Evolutionary conservation across 1,140 invertebrate species (phyloP), one percentile per base, ranked within the genome.

Genomic region (Meteorus sp.): DNA sequence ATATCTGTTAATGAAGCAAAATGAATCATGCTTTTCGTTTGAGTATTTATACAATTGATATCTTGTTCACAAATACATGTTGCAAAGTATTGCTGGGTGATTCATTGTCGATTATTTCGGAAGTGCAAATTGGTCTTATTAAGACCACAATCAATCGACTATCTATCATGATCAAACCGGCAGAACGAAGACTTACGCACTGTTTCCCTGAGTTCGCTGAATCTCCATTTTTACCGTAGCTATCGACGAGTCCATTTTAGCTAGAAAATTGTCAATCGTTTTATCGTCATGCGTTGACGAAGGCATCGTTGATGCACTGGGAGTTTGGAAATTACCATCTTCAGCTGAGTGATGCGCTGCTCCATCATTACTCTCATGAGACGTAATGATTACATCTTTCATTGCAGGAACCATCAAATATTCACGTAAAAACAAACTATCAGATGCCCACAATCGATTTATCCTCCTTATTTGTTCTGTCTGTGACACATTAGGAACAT

Each of bases 391-490:
- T 55, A 82, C 85, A 65, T 85, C 84, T 66, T 83, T 82, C 61
- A 85, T 82, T 58, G 90, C 84, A 44, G 92, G 92, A 68, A 95
- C 91, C 68, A 93, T 77, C 59, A 95, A 81, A 77, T 86, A 86
- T 74, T 92, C 89, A 63, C 90, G 82, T 70, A 94, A 83, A 82
- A 92, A 93, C 71, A 95, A 85, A 83, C 92, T 94, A 75, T 96
- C 93, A 35, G 89, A 88, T 9, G 92, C 90, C 84, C 91, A 96
- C 60, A 96, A 79, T 66, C 90, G 86, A 75, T 95, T 96, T 29
- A 86, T 88, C 71, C 92, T 83, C 69, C 92, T 85, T 73, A 96
- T 93, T 79, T 94, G 91, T 80, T 95, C 93, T 73, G 91, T 95
- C 92, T 95, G 77, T 37, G 84, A 83, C 60, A 61, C 57, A 59